Evolutionary conservation across 2,797 vertebrate species (phyloP).

Genomic region (Pelobates cultripes): DNA sequence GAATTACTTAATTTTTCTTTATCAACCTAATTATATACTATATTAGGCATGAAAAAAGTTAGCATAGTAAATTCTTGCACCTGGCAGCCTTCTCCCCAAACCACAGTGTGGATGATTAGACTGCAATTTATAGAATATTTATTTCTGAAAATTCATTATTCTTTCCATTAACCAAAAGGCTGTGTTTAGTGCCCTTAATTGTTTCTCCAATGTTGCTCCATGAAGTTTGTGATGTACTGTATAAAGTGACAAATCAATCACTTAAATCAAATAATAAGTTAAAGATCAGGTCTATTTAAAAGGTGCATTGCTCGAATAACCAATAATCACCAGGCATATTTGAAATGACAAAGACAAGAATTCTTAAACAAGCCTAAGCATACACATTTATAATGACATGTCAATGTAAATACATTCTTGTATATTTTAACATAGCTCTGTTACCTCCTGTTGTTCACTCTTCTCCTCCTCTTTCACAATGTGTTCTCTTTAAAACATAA

Average conservation of each 20-base stretch:
- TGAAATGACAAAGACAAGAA: not conserved
- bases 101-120: slow-evolving; percentile 32
- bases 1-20: slow-evolving; percentile 46
- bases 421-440: not conserved
- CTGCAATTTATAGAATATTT: slow-evolving; percentile 36
- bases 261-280: not conserved
- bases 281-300: too few relatives aligned
- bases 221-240: slow-evolving; percentile 2
- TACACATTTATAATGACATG: too few relatives aligned
- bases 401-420: not conserved
- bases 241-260: not conserved
- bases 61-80: slow-evolving; percentile 41
- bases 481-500: too few relatives aligned
- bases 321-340: not conserved
- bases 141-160: slow-evolving; percentile 40
- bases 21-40: slow-evolving; percentile 46
- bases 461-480: too few relatives aligned
- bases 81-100: slow-evolving; percentile 36
- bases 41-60: slow-evolving; percentile 38
- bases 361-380: not conserved
- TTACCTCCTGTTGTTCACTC: too few relatives aligned
- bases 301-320: too few relatives aligned
- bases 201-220: not conserved
- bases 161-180: not conserved
- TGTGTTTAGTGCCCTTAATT: not conserved